Evolutionary conservation across 1,140 invertebrate genomes (phyloP).

Genomic region (Drosophila ohnishii): DNA sequence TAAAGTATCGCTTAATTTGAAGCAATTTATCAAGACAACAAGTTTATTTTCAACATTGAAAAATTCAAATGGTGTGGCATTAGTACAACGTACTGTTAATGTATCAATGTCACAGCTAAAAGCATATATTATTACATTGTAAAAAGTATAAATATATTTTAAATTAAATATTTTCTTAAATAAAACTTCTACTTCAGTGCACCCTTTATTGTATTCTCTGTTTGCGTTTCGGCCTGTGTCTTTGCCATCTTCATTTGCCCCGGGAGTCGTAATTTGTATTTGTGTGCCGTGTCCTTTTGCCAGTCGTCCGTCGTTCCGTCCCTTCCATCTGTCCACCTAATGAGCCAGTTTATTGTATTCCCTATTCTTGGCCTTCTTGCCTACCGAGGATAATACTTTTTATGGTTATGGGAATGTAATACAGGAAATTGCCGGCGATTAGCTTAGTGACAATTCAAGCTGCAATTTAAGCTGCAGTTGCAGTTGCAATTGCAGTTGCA

Average conservation of each 20-base stretch:
- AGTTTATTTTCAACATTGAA: not conserved
- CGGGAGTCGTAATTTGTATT: slow-evolving; percentile 58
- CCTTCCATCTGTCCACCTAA: slow-evolving; percentile 20
- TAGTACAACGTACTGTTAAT: not conserved
- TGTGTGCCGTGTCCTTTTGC: slow-evolving; percentile 42
- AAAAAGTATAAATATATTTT: not conserved
- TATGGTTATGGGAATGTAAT: slow-evolving; percentile 50
- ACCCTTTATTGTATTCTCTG: slow-evolving; percentile 39
- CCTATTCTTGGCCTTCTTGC: slow-evolving; percentile 11
- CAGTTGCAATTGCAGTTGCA: slow-evolving; percentile 49
- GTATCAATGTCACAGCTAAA: not conserved
- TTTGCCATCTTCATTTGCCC: slow-evolving; percentile 43
- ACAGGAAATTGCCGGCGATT: slow-evolving; percentile 58
- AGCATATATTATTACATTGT: not conserved
- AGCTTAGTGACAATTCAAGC: slow-evolving; percentile 54
- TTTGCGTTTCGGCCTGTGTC: slow-evolving; percentile 49
- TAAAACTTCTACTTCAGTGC: slow-evolving; percentile 1
- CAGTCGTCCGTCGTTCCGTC: not conserved
- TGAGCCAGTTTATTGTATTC: slow-evolving; percentile 45
- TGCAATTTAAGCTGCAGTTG: slow-evolving; percentile 40
- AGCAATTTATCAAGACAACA: not conserved
- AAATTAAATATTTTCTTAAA: not conserved
- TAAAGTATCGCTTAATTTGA: slow-evolving; percentile 3
- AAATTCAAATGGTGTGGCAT: not conserved
- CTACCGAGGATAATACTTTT: slow-evolving; percentile 43